Evolutionary conservation across 2,888 invertebrate genomes (phyloP).

Genomic region (Desoria tigrina): DNA sequence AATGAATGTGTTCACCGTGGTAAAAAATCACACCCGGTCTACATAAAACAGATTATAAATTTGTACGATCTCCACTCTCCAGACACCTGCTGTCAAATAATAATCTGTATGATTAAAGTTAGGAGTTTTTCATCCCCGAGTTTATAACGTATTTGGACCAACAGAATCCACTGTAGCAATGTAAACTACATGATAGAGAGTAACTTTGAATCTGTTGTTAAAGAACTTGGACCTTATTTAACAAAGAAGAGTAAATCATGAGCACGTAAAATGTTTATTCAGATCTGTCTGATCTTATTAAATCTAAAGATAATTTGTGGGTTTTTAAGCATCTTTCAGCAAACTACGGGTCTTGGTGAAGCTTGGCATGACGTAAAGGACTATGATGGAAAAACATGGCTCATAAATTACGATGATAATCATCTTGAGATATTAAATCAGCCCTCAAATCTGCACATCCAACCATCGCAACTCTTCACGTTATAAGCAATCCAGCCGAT

Average conservation of each 20-base stretch:
- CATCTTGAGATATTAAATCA: conserved; percentile 45
- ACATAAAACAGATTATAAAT: conserved; percentile 4
- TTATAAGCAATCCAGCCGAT: too few relatives aligned
- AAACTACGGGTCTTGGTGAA: not conserved
- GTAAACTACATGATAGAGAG: too few relatives aligned
- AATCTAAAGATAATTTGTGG: conserved; percentile 9
- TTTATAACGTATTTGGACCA: too few relatives aligned
- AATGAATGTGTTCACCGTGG: not conserved
- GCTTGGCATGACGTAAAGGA: too few relatives aligned
- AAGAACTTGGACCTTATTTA: not conserved
- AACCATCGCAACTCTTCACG: too few relatives aligned
- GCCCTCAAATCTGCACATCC: conserved; percentile 41
- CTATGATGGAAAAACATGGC: conserved; percentile 24
- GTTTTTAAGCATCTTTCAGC: conserved; percentile 6
- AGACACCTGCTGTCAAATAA: conserved; percentile 11
- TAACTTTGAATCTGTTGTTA: too few relatives aligned
- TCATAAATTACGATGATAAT: conserved; percentile 47
- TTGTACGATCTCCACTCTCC: not conserved
- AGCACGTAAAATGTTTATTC: conserved; percentile 16
- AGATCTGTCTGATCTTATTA: conserved; percentile 20
- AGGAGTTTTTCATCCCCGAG: conserved; percentile 3
- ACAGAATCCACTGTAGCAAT: too few relatives aligned
- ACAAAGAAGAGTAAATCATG: conserved; percentile 14
- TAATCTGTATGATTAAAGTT: conserved; percentile 4
- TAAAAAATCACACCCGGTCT: not conserved